These are phyloP conservation scores for Pygocentrus nattereri DNA, from an alignment of 2,797 vertebrate species.

Conservation along the genomic window DNA sequence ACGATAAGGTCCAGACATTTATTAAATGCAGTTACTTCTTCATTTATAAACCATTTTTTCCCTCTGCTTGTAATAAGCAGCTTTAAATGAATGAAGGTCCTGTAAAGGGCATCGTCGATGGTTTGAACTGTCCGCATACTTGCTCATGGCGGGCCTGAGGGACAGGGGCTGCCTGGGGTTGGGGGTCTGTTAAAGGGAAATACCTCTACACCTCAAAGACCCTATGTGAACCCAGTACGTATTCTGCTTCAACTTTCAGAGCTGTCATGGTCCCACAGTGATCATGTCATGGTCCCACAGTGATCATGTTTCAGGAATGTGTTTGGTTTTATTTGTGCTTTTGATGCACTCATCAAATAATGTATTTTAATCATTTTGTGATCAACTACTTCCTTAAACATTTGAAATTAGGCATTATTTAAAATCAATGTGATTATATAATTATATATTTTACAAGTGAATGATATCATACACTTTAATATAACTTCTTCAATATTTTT, in stretches of 20 bases:
- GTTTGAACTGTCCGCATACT: neutral
- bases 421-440: too few species aligned
- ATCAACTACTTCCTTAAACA: too few species aligned
- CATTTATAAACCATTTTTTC: neutral
- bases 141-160: constrained; percentile 2
- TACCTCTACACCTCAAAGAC: constrained; percentile 48
- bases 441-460: too few species aligned
- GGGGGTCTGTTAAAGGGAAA: constrained; percentile 57
- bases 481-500: too few species aligned
- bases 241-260: constrained; percentile 19
- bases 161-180: constrained; percentile 26
- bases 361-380: too few species aligned
- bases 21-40: constrained; percentile 2
- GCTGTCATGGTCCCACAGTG: constrained; percentile 12
- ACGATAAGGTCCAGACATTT: neutral
- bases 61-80: neutral
- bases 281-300: neutral
- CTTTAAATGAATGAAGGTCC: constrained; percentile 10
- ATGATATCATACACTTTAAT: too few species aligned
- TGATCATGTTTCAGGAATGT: neutral
- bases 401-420: too few species aligned
- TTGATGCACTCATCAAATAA: too few species aligned
- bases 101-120: constrained; percentile 13
- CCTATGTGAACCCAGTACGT: constrained; percentile 38
- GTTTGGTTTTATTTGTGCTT: neutral